phyloP scores from a whole-genome alignment of 2,797 vertebrate species.

The Tachyglossus aculeatus region DNA sequence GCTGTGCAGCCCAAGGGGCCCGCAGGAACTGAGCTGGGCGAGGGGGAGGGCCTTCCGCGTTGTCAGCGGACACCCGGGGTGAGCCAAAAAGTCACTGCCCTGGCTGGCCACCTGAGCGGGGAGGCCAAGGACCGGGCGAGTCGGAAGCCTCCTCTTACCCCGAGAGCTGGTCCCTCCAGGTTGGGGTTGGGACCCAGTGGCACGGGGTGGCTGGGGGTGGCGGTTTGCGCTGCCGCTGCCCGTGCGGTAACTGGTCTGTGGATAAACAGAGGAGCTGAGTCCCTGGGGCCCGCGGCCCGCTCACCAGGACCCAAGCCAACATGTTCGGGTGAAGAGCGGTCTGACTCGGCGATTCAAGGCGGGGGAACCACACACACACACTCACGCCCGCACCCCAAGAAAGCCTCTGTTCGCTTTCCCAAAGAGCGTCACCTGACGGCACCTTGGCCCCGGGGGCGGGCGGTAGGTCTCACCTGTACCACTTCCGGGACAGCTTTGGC shows the following conservation, averaged over 20 bases:
- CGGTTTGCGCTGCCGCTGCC: conserved; percentile 65
- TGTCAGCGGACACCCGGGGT: conserved; percentile 12
- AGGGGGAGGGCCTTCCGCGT: conserved; percentile 14
- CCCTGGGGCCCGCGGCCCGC: conserved; percentile 56
- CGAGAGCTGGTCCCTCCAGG: conserved; percentile 63
- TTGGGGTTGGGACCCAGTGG: conserved; percentile 62
- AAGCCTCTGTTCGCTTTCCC: too few relatives aligned
- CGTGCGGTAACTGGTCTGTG: conserved; percentile 65
- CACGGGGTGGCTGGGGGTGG: conserved; percentile 65
- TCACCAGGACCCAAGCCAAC: conserved; percentile 43
- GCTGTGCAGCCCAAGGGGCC: too few relatives aligned
- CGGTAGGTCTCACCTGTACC: conserved; percentile 86
- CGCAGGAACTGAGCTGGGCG: neutral
- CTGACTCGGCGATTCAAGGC: too few relatives aligned
- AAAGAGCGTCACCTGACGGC: too few relatives aligned
- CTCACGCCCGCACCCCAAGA: too few relatives aligned
- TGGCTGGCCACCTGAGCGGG: conserved; percentile 55
- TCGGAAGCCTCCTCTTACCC: conserved; percentile 58
- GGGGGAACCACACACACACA: too few relatives aligned
- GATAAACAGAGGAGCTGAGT: conserved; percentile 67
- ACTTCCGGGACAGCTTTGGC: conserved; percentile 93
- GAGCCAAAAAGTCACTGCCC: conserved; percentile 52
- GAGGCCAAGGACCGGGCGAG: conserved; percentile 34
- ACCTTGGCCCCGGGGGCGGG: too few relatives aligned
- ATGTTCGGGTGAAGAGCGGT: conserved; percentile 43